Evolutionary conservation across 2,888 invertebrate species (phyloP).

Genomic region (Mystacides longicornis): DNA sequence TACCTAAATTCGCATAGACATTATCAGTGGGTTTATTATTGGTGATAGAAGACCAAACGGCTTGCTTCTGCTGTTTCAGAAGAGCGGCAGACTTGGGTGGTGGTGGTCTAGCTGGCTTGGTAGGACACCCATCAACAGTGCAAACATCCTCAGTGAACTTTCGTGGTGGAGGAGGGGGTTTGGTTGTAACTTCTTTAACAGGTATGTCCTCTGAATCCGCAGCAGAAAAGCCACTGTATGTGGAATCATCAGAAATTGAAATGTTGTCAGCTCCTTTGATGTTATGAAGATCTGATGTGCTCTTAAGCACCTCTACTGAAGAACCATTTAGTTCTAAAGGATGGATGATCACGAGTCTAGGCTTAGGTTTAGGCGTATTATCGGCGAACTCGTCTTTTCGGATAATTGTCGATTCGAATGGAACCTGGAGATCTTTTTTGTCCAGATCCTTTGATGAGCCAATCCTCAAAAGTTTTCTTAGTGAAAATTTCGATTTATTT

Average conservation of each 20-base stretch:
- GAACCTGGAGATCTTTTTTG: slow-evolving; percentile 45
- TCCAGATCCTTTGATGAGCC: slow-evolving; percentile 65
- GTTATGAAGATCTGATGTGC: slow-evolving; percentile 44
- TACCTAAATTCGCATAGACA: slow-evolving; percentile 76
- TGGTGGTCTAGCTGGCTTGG: slow-evolving; percentile 64
- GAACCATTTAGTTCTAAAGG: slow-evolving; percentile 78
- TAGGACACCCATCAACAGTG: slow-evolving; percentile 43
- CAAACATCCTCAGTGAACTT: slow-evolving; percentile 45
- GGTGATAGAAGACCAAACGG: slow-evolving; percentile 39
- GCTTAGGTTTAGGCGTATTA: slow-evolving; percentile 57
- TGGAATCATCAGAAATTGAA: slow-evolving; percentile 34
- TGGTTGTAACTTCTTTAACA: slow-evolving; percentile 42
- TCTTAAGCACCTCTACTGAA: slow-evolving; percentile 69
- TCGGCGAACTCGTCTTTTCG: slow-evolving; percentile 51
- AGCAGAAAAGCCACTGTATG: slow-evolving; percentile 42
- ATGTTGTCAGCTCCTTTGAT: slow-evolving; percentile 39
- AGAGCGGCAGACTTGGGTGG: slow-evolving; percentile 63
- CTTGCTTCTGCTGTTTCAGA: slow-evolving; percentile 53
- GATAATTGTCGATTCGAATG: slow-evolving; percentile 43
- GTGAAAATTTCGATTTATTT: slow-evolving; percentile 65
- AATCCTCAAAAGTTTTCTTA: slow-evolving; percentile 76
- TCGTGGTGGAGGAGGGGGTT: slow-evolving; percentile 75
- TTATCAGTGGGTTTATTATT: slow-evolving; percentile 44
- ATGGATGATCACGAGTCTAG: slow-evolving; percentile 79
- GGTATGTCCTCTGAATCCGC: slow-evolving; percentile 36